Conservation (phyloP, 2,797 vertebrate species). For the Carcharodon carcharias region DNA sequence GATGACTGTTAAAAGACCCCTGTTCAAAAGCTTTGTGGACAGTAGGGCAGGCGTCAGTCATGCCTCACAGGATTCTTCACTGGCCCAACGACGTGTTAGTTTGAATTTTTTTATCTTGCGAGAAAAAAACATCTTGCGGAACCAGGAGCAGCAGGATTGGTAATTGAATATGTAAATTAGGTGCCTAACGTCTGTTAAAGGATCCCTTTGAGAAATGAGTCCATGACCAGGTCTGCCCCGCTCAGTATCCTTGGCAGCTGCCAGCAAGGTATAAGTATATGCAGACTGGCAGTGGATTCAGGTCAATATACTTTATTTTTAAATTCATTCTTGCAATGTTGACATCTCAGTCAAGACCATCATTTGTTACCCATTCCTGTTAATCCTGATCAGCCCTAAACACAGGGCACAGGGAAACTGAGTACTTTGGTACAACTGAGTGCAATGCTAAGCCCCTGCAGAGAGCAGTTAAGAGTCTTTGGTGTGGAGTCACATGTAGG, state of each 20-base stretch:
- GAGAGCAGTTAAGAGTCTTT: neutral
- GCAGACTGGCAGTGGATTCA: neutral
- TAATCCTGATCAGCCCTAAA: neutral
- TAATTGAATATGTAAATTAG: constrained; percentile 16
- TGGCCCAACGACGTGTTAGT: neutral
- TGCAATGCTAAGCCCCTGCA: neutral
- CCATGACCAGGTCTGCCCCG: neutral
- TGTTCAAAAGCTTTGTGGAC: neutral
- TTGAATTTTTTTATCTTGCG: neutral
- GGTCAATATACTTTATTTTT: neutral
- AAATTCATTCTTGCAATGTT: neutral
- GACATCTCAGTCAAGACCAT: neutral
- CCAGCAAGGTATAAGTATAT: neutral
- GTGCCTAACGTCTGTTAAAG: neutral
- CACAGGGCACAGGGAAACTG: neutral
- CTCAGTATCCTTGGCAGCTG: neutral
- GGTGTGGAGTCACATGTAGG: neutral
- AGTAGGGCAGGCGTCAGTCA: too few species aligned
- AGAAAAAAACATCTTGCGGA: neutral
- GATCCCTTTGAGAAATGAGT: neutral
- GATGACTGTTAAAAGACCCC: neutral
- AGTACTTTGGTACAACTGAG: neutral
- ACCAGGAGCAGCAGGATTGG: neutral
- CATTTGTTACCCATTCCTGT: neutral
- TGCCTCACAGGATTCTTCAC: neutral